Percentiles rank a stretch among this genome's conserved stretches.
Conservation (phyloP, 37 sponge, comb jelly and placozoan genomes). For the Tethya wilhelma region DNA sequence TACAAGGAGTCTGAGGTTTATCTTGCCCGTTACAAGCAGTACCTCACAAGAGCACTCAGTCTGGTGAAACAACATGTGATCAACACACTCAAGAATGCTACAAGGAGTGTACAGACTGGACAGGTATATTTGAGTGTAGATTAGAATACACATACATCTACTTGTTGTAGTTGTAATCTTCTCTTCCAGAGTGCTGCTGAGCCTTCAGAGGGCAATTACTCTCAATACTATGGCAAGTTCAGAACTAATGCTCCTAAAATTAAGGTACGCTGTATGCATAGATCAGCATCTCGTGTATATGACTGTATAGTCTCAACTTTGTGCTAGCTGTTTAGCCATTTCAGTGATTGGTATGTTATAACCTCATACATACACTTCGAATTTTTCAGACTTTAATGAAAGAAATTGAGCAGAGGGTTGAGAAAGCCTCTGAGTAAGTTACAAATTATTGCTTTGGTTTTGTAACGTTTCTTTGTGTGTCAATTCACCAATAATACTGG, state of each 20-base stretch:
- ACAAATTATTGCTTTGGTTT: no score
- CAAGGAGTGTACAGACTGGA: conserved; percentile 53
- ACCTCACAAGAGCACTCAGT: conserved; percentile 79
- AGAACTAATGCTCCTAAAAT: conserved; percentile 76
- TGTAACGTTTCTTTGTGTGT: no score
- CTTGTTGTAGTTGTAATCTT: neutral
- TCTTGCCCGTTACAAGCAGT: conserved; percentile 84
- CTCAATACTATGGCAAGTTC: conserved; percentile 92
- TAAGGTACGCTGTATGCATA: conserved; percentile 57
- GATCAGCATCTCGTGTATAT: neutral
- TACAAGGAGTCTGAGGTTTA: conserved; percentile 97
- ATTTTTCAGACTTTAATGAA: conserved; percentile 74
- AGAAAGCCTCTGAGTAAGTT: conserved; percentile 71
- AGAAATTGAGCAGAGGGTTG: conserved; percentile 76
- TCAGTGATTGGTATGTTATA: neutral
- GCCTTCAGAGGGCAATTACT: conserved; percentile 53
- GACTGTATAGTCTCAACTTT: neutral
- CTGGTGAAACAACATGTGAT: conserved; percentile 82
- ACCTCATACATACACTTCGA: neutral
- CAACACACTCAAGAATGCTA: conserved; percentile 61
- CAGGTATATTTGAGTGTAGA: neutral
- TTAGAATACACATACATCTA: neutral
- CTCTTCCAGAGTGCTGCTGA: neutral
- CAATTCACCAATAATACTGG: no score
- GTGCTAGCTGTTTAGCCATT: neutral